These are phyloP conservation scores for Xanthorhoe spadicearia DNA, from an alignment of 2,888 invertebrate species.

Conservation along the genomic window DNA sequence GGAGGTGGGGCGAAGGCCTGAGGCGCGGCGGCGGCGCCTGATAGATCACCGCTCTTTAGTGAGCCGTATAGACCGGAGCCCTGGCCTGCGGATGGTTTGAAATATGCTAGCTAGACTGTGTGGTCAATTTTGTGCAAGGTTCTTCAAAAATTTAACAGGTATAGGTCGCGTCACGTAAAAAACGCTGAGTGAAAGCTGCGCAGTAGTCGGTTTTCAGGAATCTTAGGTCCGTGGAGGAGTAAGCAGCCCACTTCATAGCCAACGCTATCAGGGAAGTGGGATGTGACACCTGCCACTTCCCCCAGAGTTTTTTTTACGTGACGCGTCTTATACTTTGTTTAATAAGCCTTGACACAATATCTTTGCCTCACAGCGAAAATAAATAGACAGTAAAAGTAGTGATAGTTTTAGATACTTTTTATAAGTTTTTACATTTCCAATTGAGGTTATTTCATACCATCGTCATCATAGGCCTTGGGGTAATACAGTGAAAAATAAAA, in stretches of 20 bases:
- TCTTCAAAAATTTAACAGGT: background rate
- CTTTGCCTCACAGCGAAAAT: background rate
- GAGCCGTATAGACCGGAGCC: conserved; percentile 94
- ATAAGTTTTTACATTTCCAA: background rate
- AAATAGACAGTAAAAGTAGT: background rate
- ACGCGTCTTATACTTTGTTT: background rate
- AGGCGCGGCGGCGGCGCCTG: conserved; percentile 59
- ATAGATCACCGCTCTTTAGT: conserved; percentile 92
- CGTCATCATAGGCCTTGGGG: conserved; percentile 5
- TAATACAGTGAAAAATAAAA: background rate
- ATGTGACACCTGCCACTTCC: too few relatives aligned
- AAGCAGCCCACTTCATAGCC: too few relatives aligned
- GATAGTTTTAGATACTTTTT: background rate
- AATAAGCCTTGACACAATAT: background rate
- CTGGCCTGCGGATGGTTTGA: conserved; percentile 74
- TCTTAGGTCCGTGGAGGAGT: too few relatives aligned
- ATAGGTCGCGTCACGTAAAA: too few relatives aligned
- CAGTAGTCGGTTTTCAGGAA: too few relatives aligned
- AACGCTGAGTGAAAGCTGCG: too few relatives aligned
- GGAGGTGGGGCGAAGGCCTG: conserved; percentile 53
- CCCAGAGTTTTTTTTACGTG: too few relatives aligned
- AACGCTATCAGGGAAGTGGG: too few relatives aligned
- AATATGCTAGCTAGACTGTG: conserved; percentile 34
- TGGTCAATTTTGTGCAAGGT: background rate
- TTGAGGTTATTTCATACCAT: conserved; percentile 37